These are phyloP conservation scores for Spatulosminthurus flaviceps DNA, from an alignment of 2,888 invertebrate genomes.

Conservation along the genomic window DNA sequence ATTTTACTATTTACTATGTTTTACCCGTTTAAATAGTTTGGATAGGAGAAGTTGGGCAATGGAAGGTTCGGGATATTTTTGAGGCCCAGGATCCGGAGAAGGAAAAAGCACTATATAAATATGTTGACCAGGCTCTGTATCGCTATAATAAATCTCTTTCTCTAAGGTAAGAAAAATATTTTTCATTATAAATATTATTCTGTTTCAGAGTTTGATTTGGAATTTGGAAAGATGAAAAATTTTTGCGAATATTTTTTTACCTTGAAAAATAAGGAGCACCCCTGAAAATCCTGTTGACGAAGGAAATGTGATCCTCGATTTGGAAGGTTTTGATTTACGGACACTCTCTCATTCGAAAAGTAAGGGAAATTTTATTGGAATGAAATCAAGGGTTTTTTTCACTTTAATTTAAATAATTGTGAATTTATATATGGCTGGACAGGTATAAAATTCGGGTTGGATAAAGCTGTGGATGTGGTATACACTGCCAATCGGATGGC, in stretches of 20 bases:
- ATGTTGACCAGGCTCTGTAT: constrained; percentile 22
- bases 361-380: background rate
- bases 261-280: constrained; percentile 16
- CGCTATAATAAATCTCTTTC: constrained; percentile 26
- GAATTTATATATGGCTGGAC: background rate
- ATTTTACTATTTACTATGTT: background rate
- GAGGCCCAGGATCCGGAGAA: background rate
- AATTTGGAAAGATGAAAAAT: too few species aligned
- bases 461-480: constrained; percentile 17
- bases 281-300: constrained; percentile 29
- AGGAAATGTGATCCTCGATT: constrained; percentile 17
- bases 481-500: constrained; percentile 10
- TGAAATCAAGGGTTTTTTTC: background rate
- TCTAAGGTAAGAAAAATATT: background rate
- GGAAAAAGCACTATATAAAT: background rate
- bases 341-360: background rate
- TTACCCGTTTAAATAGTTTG: constrained; percentile 7
- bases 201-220: background rate
- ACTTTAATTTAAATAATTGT: background rate
- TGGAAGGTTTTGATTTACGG: constrained; percentile 31
- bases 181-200: background rate
- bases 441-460: background rate
- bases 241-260: background rate
- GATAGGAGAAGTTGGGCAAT: constrained; percentile 9
- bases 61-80: background rate